Evolutionary conservation across 2,888 invertebrate species (phyloP), one percentile per base, ranked within the genome.

Genomic region (Sturmia bella): DNA sequence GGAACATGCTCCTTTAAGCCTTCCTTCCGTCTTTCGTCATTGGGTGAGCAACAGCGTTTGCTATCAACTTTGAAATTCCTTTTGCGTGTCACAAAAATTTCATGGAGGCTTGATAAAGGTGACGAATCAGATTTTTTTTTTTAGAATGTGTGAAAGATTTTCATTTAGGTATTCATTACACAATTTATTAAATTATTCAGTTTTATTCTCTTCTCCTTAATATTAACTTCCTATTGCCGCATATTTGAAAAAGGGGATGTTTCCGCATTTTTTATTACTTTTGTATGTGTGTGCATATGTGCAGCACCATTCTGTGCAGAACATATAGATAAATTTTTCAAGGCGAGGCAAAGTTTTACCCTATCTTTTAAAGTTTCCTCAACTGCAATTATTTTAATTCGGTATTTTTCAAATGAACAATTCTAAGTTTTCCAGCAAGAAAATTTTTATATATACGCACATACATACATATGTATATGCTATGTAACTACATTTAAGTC

Each of bases 51-150:
- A 72, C 66, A 78, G 72, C 72, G 50, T 72, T 56, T 50, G 24
- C 57, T 64, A 12, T 37, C 21, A 66, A 66, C 66, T 57, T 70
- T 41, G 15, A 72, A 78, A 78, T 78, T 78, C 78, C 59, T 72
- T 73, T 57, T 78, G 72, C 78, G 72, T 78, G 78, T 52, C 64
- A 66, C 64, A 72, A 50, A 66, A 72, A 73, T 72, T 78, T 78
- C 59, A 72, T 66, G 72, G 43, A 57, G 66, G 45, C 57, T 78
- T 78, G 64, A 59, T 52, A 24, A 66, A 78, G 43, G 66, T 73
- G 72, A 72, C 72, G 66, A 72, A 73, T 78, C 72, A 52, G 57
- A 57, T 73, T 59, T 59, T 45, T 17, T 73, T 59, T 59, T 45
- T 17, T 73, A 43, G 66, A 78, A 72, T 78, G 78, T 73, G 78